Conservation (phyloP, 2,113 vertebrate species). For the Proterorhinus semilunaris region DNA sequence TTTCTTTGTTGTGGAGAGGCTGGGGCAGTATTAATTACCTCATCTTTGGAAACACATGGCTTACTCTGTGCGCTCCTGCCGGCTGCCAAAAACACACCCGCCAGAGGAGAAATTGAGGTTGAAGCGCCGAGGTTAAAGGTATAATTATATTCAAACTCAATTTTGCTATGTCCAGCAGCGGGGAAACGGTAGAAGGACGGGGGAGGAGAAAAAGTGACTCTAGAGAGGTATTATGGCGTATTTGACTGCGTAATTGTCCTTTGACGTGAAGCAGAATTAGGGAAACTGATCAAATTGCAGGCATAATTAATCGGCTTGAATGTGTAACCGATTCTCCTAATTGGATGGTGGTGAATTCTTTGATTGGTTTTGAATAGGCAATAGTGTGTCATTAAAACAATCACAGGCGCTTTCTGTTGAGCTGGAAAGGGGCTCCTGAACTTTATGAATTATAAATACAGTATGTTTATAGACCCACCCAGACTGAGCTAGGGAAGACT, state of each 20-base stretch:
- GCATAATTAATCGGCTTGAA: slow-evolving; percentile 44
- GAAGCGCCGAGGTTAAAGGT: slow-evolving; percentile 68
- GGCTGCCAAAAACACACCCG: slow-evolving; percentile 38
- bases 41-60: slow-evolving; percentile 32
- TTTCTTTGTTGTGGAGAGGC: slow-evolving; percentile 43
- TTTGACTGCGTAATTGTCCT: slow-evolving; percentile 51
- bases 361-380: not conserved
- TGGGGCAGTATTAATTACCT: slow-evolving; percentile 61
- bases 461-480: too few relatives aligned
- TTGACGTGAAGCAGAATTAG: slow-evolving; percentile 37
- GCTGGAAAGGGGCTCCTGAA: too few relatives aligned
- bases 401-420: not conserved
- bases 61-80: slow-evolving; percentile 36
- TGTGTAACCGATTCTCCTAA: slow-evolving; percentile 10
- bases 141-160: slow-evolving; percentile 69
- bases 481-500: too few relatives aligned
- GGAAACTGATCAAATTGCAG: slow-evolving; percentile 45
- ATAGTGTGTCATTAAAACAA: not conserved
- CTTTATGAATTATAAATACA: not conserved
- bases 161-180: slow-evolving; percentile 55
- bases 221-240: slow-evolving; percentile 29
- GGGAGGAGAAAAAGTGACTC: slow-evolving; percentile 23
- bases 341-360: slow-evolving; percentile 8
- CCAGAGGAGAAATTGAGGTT: slow-evolving; percentile 61
- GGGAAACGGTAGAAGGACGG: slow-evolving; percentile 47